Evolutionary conservation across 1,140 invertebrate genomes (phyloP), one percentile per base, ranked within the genome.

Genomic region (Lepidurus couesii): DNA sequence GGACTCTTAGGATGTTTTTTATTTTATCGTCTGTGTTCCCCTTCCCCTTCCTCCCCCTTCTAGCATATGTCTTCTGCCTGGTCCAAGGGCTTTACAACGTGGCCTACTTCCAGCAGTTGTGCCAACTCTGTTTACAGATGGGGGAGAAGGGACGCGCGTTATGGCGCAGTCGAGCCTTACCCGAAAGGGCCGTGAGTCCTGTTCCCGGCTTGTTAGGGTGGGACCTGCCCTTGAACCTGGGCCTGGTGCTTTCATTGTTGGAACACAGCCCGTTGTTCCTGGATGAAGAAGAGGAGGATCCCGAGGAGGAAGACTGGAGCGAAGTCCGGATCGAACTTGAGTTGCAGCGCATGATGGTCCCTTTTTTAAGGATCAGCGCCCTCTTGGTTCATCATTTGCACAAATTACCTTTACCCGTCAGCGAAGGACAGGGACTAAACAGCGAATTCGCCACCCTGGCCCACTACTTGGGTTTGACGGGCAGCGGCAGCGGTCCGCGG

Each of bases 71-170:
- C 84, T 92, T 91, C 9, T 91, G 91, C 82, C 89, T 97, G 80
- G 91, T 97, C 0, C 91, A 92, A 83, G 90, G 92, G 80, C 86
- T 97, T 45, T 97, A 95, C 86, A 95, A 96, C 86, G 87, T 97
- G 65, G 86, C 92, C 73, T 96, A 94, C 85, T 92, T 96, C 84
- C 95, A 97, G 89, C 91, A 94, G 47, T 87, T 96, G 34, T 85
- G 90, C 1, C 90, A 92, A 81, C 82, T 94, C 8, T 77, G 79
- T 75, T 91, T 88, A 84, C 89, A 87, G 81, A 88, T 95, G 84
- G 85, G 86, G 2, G 82, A 84, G 43, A 83, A 87, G 80, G 83
- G 86, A 82, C 75, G 90, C 86, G 82, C 86, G 84, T 82, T 84
- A 77, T 86, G 79, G 74, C 26, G 44, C 43, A 13, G 21, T 65